Percentiles rank a stretch among this genome's conserved stretches.
phyloP scores from a whole-genome alignment of 1,140 invertebrate genomes.

The Mamestra configurata region DNA sequence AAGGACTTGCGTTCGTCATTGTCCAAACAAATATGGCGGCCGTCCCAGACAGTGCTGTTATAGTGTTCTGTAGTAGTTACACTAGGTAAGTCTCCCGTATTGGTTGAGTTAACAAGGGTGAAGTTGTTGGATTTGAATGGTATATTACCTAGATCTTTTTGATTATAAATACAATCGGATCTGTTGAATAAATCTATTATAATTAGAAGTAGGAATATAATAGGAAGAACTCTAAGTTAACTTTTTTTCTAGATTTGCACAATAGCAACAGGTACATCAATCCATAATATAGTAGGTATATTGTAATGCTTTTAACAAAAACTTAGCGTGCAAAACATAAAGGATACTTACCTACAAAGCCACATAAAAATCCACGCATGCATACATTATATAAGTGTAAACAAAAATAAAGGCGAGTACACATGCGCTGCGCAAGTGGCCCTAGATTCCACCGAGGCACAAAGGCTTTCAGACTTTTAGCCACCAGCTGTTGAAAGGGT shows the following conservation, averaged over 20 bases:
- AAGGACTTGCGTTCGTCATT: slow-evolving; percentile 28
- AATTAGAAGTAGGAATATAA: no score
- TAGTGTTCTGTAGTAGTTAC: neutral
- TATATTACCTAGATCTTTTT: neutral
- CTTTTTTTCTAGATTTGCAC: no score
- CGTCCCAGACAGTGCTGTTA: slow-evolving; percentile 3
- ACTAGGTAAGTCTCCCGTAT: neutral
- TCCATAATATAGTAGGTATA: no score
- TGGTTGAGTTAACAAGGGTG: neutral
- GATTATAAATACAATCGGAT: no score
- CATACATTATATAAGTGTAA: slow-evolving; percentile 54
- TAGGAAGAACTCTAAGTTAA: no score
- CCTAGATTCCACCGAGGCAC: slow-evolving; percentile 65
- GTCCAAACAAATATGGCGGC: slow-evolving; percentile 32
- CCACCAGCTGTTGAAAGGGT: slow-evolving; percentile 61
- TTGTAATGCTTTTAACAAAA: no score
- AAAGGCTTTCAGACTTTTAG: slow-evolving; percentile 80
- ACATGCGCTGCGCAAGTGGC: slow-evolving; percentile 62
- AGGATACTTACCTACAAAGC: neutral
- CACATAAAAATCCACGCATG: neutral
- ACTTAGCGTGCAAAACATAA: neutral
- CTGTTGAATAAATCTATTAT: no score
- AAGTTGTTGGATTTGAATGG: neutral
- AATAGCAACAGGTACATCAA: no score
- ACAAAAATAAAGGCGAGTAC: slow-evolving; percentile 58